These are phyloP conservation scores for Argyresthia albistria DNA, from an alignment of 2,888 invertebrate genomes.

Conservation along the genomic window DNA sequence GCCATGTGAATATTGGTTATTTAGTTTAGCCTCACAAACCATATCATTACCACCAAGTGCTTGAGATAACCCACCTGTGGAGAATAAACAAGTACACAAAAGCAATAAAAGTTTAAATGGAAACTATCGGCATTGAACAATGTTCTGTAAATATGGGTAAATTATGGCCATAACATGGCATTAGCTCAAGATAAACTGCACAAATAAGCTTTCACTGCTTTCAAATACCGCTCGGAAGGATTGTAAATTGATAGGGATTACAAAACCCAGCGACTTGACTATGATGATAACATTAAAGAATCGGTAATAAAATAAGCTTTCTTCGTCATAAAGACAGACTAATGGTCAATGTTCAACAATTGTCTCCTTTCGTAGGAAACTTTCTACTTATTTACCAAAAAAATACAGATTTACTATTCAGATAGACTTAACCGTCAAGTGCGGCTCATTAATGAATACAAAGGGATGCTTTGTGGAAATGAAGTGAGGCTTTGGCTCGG, in stretches of 20 bases:
- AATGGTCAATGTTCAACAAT: too few relatives aligned
- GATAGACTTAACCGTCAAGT: too few relatives aligned
- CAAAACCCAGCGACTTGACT: slow-evolving; percentile 20
- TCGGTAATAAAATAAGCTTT: not conserved
- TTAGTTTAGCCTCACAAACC: too few relatives aligned
- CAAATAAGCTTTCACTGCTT: slow-evolving; percentile 40
- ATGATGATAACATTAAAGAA: not conserved
- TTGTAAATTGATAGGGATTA: slow-evolving; percentile 23
- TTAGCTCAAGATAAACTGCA: slow-evolving; percentile 26
- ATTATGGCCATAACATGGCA: slow-evolving; percentile 20
- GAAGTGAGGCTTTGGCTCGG: too few relatives aligned
- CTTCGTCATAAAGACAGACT: not conserved
- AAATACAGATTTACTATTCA: too few relatives aligned
- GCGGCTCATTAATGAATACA: too few relatives aligned
- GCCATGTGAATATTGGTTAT: not conserved
- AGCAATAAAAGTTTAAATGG: not conserved
- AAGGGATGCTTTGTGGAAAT: too few relatives aligned
- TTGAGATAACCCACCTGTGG: too few relatives aligned
- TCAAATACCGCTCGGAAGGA: slow-evolving; percentile 25
- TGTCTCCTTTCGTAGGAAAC: too few relatives aligned
- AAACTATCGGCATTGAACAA: not conserved
- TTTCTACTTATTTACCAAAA: too few relatives aligned
- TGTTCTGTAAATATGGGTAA: slow-evolving; percentile 30
- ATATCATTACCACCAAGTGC: too few relatives aligned
- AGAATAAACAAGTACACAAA: not conserved